Base-by-base conservation (phyloP, 2,797 vertebrate genomes). In the Menidia menidia region DNA sequence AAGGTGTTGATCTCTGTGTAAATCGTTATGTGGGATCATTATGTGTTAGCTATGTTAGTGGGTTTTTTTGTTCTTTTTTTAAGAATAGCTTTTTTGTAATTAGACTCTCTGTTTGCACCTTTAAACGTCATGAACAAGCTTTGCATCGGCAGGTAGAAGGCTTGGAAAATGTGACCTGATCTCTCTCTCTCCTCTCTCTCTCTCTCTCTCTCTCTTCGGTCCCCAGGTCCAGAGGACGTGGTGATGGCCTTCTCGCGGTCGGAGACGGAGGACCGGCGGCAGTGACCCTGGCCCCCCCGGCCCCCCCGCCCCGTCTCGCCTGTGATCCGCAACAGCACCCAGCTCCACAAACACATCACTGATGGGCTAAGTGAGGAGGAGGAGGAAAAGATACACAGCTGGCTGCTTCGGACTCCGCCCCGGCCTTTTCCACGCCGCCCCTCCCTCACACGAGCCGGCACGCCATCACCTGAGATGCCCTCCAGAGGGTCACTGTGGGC, bases 211-310 rank as follows among this genome's bases (percentile, higher is more conserved):
- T 76, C 11, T 33, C 52, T 4, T 66, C 48, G 57, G 3, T 52
- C 55, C 42, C 32, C 92, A 99, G 98, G 98, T 93, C 97, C 97
- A 19, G 98, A 99, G 92, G 98, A 99, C 1, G 98, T 98, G 81
- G 98, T 99, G 88, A 99, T 98, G 98, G 97, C 98, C 0, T 99
- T 99, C 94, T 99, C 98, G 75, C 95, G 97, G 87, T 98, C 97
- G 90, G 98, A 99, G 91, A 95, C 97, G 0, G 98, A 99, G 87
- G 98, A 99, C 82, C 94, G 98, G 87, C 94, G 98, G 72, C 97
- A 99, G 95, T 99, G 97, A 96, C 94, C 68, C 70, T 73, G 71
- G 89, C 57, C 67, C 53, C 41, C 12, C 14, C 32, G 2, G 63
- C 68, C 64, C 55, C 65, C 54, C 55, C 54, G 5, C 19, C 73